These are phyloP conservation scores for Xiphophorus maculatus DNA, from an alignment of 2,113 vertebrate genomes.

Conservation along the genomic window DNA sequence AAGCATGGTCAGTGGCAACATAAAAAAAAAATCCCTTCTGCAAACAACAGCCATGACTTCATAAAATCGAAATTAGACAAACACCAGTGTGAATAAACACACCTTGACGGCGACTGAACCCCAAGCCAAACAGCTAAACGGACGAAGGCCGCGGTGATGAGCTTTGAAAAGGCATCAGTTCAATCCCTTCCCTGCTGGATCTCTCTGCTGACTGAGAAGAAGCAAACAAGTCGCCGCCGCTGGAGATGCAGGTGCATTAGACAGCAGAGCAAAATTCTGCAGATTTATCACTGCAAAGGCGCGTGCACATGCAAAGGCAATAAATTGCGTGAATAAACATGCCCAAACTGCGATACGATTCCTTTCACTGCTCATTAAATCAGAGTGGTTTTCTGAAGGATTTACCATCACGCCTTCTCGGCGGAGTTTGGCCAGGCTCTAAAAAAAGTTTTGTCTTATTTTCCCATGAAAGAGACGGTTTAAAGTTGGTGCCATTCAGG, in stretches of 20 bases:
- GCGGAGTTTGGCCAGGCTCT: background rate
- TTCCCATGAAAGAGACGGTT: background rate
- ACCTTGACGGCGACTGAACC: background rate
- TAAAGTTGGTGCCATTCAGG: background rate
- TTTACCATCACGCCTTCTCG: slow-evolving; percentile 1
- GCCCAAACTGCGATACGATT: background rate
- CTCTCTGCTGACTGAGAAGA: background rate
- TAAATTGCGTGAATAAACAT: slow-evolving; percentile 24
- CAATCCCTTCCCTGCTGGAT: background rate
- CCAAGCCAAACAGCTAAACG: background rate
- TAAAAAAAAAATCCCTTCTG: too few relatives aligned
- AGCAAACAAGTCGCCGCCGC: slow-evolving; percentile 7
- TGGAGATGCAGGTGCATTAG: slow-evolving; percentile 19
- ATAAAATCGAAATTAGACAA: background rate
- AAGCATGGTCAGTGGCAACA: too few relatives aligned
- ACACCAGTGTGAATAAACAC: background rate
- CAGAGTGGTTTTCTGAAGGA: slow-evolving; percentile 11
- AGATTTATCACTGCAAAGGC: background rate
- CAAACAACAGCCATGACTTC: too few relatives aligned
- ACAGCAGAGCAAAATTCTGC: slow-evolving; percentile 14
- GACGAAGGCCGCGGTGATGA: too few relatives aligned
- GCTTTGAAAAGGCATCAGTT: background rate
- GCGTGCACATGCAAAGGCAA: slow-evolving; percentile 27
- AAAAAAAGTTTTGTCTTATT: background rate
- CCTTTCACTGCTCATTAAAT: slow-evolving; percentile 19